Evolutionary conservation across 2,797 vertebrate species (phyloP).

Genomic region (Garrulus glandarius): DNA sequence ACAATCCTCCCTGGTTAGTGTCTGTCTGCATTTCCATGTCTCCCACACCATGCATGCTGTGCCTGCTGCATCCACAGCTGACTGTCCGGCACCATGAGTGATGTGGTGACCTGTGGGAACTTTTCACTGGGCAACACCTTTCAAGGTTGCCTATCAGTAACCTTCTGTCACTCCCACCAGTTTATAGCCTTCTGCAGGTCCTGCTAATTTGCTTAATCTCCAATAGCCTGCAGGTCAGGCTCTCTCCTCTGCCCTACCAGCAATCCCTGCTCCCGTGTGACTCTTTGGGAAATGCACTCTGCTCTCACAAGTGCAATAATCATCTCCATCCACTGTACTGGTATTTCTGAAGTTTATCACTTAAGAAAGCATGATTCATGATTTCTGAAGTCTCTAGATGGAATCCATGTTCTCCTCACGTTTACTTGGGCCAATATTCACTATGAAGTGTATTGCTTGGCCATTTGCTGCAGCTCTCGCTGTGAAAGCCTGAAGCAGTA

Average conservation of each 20-base stretch:
- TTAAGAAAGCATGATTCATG: background rate
- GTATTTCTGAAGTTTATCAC: background rate
- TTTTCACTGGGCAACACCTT: background rate
- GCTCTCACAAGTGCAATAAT: background rate
- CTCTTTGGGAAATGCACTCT: background rate
- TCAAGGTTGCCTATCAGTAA: background rate
- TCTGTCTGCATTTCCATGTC: background rate
- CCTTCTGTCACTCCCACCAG: background rate
- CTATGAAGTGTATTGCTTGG: background rate
- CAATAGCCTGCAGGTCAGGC: background rate
- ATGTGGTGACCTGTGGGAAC: background rate
- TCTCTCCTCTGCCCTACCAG: background rate
- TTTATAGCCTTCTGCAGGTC: background rate
- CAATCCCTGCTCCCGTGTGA: background rate
- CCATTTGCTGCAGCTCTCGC: background rate
- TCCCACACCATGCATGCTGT: fast-evolving
- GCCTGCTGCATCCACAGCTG: background rate
- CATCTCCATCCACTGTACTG: background rate
- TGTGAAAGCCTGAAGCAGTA: background rate
- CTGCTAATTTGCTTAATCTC: background rate
- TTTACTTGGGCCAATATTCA: background rate
- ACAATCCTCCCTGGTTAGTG: background rate
- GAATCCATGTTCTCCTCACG: background rate
- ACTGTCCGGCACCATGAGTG: background rate
- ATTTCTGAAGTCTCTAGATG: background rate